A percentile compares a stretch with the other conserved stretches of the same genome.
phyloP scores from a whole-genome alignment of 1,140 invertebrate genomes.

The Euborellia annulipes region DNA sequence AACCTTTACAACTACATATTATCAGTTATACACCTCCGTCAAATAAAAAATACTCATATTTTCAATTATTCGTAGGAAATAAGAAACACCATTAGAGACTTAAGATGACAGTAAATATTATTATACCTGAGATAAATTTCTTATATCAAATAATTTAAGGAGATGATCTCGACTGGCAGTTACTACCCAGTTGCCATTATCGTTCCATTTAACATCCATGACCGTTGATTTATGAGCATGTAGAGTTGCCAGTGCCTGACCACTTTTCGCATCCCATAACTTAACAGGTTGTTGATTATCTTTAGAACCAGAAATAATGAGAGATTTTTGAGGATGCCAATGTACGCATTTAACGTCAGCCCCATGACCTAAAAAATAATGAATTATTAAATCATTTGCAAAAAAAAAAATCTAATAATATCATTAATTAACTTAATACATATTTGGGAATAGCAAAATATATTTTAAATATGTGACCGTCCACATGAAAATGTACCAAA shows the following conservation, averaged over 20 bases:
- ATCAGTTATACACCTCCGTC: no score
- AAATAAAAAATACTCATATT: no score
- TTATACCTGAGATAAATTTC: constrained; percentile 56
- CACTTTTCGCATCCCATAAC: constrained; percentile 96
- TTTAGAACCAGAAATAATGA: constrained; percentile 96
- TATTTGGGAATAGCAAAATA: no score
- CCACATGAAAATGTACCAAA: no score
- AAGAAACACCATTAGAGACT: no score
- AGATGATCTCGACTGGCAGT: constrained; percentile 96
- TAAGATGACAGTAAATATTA: no score
- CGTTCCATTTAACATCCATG: constrained; percentile 98
- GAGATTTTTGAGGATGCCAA: constrained; percentile 96
- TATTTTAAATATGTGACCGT: no score
- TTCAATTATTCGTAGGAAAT: no score
- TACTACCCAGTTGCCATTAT: constrained; percentile 98
- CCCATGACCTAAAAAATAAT: constrained; percentile 64
- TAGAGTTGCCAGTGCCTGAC: constrained; percentile 69
- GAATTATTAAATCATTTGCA: neutral
- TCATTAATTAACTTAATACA: no score
- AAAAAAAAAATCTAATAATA: no score
- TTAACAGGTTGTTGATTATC: constrained; percentile 99
- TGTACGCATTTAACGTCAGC: constrained; percentile 99
- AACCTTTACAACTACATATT: no score
- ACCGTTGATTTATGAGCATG: constrained; percentile 99
- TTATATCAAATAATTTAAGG: constrained; percentile 94